These are phyloP conservation scores for Latrodectus geometricus DNA, from an alignment of 1,140 invertebrate species.

Conservation along the genomic window DNA sequence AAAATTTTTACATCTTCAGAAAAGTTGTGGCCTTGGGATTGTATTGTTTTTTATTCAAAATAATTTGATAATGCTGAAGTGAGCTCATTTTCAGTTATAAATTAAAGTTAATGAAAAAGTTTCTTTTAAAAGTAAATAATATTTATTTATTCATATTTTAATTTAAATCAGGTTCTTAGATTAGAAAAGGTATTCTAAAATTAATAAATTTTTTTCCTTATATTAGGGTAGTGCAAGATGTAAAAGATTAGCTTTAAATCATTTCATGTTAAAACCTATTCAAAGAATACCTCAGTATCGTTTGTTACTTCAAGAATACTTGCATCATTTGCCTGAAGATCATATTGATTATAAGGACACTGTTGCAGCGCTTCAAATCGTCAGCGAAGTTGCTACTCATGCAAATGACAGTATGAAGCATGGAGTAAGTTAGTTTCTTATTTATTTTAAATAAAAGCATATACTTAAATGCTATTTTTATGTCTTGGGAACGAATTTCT, in stretches of 20 bases:
- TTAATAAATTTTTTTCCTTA: not conserved
- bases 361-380: slow-evolving; percentile 76
- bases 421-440: slow-evolving; percentile 70
- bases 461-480: no score
- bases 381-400: slow-evolving; percentile 80
- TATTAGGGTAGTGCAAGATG: slow-evolving; percentile 70
- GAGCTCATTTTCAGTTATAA: no score
- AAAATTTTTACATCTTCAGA: no score
- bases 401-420: slow-evolving; percentile 79
- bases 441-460: no score
- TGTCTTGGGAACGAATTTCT: no score
- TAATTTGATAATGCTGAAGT: no score
- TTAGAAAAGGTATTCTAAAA: no score
- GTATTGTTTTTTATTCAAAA: no score
- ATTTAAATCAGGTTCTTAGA: not conserved
- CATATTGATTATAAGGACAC: slow-evolving; percentile 78
- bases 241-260: slow-evolving; percentile 76
- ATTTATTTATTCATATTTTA: no score
- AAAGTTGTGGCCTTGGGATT: no score
- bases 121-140: no score
- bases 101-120: no score
- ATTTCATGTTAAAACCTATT: slow-evolving; percentile 83
- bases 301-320: slow-evolving; percentile 77
- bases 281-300: slow-evolving; percentile 80
- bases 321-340: slow-evolving; percentile 73